A percentile compares a stretch with the other conserved stretches of the same genome.
Conservation (phyloP, 2,888 invertebrate genomes). For the Luffia ferchaultella region DNA sequence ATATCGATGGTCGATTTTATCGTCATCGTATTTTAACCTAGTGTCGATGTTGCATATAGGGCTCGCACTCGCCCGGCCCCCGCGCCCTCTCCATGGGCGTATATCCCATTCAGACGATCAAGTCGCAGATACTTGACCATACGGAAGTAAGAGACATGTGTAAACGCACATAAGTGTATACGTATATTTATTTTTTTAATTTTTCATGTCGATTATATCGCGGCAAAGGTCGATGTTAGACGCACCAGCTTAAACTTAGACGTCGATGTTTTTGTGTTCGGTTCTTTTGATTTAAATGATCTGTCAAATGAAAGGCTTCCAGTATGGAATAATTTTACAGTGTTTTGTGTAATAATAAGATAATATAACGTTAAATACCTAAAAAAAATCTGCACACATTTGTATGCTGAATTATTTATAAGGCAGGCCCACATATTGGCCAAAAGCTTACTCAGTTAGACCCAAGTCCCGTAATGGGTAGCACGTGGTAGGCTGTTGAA, state of each 20-base stretch:
- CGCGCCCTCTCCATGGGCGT: constrained; percentile 90
- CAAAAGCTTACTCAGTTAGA: too few species aligned
- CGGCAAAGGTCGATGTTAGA: constrained; percentile 54
- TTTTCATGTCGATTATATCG: constrained; percentile 27
- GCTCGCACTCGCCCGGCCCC: constrained; percentile 92
- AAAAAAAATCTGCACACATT: too few species aligned
- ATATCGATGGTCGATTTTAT: background rate
- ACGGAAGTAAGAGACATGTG: constrained; percentile 81
- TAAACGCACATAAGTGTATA: background rate
- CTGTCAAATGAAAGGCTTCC: too few species aligned
- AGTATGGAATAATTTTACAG: too few species aligned
- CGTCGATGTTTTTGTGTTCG: constrained; percentile 26
- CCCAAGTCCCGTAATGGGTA: too few species aligned
- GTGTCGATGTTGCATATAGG: constrained; percentile 72
- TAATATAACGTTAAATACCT: too few species aligned
- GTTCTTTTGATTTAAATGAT: constrained; percentile 6
- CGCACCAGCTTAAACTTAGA: constrained; percentile 64
- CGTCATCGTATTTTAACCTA: constrained; percentile 69
- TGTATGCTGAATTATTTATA: too few species aligned
- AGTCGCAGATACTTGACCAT: constrained; percentile 86
- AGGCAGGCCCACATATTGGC: too few species aligned
- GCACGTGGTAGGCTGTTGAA: too few species aligned
- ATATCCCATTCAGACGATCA: constrained; percentile 88
- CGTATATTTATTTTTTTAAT: constrained; percentile 20
- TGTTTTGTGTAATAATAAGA: too few species aligned